Conservation (phyloP, 2,888 invertebrate species). For the Perdita meconis region DNA sequence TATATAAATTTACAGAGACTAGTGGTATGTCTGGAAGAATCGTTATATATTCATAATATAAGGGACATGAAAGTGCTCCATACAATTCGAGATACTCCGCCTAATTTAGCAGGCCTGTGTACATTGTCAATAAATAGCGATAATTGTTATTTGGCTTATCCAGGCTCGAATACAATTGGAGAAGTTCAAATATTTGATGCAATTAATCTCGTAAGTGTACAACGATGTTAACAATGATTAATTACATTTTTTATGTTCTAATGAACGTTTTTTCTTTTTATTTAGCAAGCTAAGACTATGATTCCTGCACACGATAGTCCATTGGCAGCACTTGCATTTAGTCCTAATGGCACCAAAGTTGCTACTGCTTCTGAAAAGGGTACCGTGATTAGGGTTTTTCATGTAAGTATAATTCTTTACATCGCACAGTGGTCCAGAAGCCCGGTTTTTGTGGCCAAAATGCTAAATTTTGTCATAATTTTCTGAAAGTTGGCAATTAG, state of each 20-base stretch:
- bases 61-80: constrained; percentile 99
- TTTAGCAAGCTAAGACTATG: constrained; percentile 97
- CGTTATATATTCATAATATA: constrained; percentile 99
- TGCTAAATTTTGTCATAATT: too few species aligned
- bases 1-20: constrained; percentile 88
- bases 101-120: constrained; percentile 96
- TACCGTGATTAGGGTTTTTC: constrained; percentile 98
- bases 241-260: background rate
- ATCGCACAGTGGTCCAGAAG: too few species aligned
- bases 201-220: constrained; percentile 90
- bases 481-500: too few species aligned
- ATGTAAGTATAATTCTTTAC: constrained; percentile 79
- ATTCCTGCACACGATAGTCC: constrained; percentile 98
- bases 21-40: constrained; percentile 98
- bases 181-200: constrained; percentile 98
- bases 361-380: constrained; percentile 97
- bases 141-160: constrained; percentile 97
- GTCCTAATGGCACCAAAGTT: constrained; percentile 91
- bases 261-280: constrained; percentile 54
- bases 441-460: too few species aligned
- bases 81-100: constrained; percentile 98
- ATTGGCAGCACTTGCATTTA: constrained; percentile 97
- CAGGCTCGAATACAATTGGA: constrained; percentile 96
- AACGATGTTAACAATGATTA: background rate
- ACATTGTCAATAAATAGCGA: constrained; percentile 95